These are phyloP conservation scores for Macaria liturata DNA, from an alignment of 2,888 invertebrate species.

Conservation along the genomic window DNA sequence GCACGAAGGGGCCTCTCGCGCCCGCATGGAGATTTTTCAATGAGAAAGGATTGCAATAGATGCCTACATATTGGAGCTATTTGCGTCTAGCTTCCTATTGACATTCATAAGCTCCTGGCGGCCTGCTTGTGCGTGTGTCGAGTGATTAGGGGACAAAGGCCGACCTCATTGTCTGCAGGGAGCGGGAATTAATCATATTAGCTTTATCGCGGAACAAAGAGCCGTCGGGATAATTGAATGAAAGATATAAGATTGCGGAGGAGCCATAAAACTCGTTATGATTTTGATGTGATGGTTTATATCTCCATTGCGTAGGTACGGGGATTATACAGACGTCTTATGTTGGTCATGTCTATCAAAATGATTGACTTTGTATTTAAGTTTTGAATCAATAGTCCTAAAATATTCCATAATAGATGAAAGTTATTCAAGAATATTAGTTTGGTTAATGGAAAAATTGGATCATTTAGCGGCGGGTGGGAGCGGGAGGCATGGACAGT, in stretches of 20 bases:
- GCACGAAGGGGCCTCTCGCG: conserved; percentile 36
- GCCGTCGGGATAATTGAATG: conserved; percentile 14
- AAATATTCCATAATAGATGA: conserved; percentile 1
- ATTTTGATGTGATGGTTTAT: neutral
- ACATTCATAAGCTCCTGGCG: conserved; percentile 12
- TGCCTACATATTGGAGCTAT: conserved; percentile 21
- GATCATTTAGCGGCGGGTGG: conserved; percentile 23
- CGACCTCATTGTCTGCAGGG: conserved; percentile 5
- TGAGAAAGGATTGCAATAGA: conserved; percentile 40
- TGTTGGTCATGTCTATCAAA: too few species aligned
- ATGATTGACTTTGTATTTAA: neutral
- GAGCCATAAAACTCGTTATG: conserved; percentile 6
- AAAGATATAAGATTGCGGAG: conserved; percentile 5
- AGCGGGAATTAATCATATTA: conserved; percentile 20
- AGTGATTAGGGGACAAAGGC: conserved; percentile 12
- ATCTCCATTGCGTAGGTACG: too few species aligned
- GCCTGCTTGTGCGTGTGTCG: conserved; percentile 1
- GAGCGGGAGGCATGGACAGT: conserved; percentile 21
- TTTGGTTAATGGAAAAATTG: conserved; percentile 29
- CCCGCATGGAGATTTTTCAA: conserved; percentile 44
- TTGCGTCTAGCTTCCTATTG: conserved; percentile 15
- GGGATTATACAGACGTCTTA: too few species aligned
- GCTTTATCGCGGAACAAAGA: conserved; percentile 18
- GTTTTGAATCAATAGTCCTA: neutral
- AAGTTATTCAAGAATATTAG: conserved; percentile 20